Percentiles rank a stretch among this genome's conserved stretches.
Conservation (phyloP, 2,888 invertebrate species). For the Temnothorax unifasciatus region DNA sequence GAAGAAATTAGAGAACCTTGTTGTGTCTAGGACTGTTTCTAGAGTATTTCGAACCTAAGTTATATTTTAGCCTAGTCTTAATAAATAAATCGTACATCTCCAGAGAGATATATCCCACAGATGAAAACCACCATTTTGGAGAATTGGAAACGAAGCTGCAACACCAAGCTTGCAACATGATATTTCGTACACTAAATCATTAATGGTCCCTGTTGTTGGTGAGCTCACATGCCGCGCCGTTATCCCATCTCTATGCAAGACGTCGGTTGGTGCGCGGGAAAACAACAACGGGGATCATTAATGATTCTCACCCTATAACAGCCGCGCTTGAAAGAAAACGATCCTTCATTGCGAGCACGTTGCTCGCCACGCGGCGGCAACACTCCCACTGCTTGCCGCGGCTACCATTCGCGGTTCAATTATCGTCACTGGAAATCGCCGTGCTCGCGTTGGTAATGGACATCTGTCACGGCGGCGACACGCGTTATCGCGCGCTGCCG, state of each 20-base stretch:
- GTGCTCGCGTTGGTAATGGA: constrained; percentile 46
- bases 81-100: not conserved
- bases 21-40: not conserved
- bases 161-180: constrained; percentile 23
- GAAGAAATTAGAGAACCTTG: not conserved
- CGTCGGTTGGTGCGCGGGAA: constrained; percentile 4
- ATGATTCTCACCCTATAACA: constrained; percentile 4
- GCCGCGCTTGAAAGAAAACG: constrained; percentile 19
- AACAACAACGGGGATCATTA: constrained; percentile 30
- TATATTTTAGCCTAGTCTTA: not conserved
- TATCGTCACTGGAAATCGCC: constrained; percentile 49
- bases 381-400: not conserved
- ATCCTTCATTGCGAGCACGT: constrained; percentile 9
- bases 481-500: constrained; percentile 51
- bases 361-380: not conserved
- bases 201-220: constrained; percentile 30
- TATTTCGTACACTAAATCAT: constrained; percentile 47
- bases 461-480: constrained; percentile 47
- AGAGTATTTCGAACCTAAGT: not conserved
- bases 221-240: not conserved
- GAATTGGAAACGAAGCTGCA: constrained; percentile 34
- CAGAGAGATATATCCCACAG: not conserved
- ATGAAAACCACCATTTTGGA: constrained; percentile 27
- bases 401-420: constrained; percentile 43
- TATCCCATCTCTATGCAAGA: constrained; percentile 39